Conservation (phyloP, 2,113 vertebrate genomes). For the Pachycephala philippinensis region DNA sequence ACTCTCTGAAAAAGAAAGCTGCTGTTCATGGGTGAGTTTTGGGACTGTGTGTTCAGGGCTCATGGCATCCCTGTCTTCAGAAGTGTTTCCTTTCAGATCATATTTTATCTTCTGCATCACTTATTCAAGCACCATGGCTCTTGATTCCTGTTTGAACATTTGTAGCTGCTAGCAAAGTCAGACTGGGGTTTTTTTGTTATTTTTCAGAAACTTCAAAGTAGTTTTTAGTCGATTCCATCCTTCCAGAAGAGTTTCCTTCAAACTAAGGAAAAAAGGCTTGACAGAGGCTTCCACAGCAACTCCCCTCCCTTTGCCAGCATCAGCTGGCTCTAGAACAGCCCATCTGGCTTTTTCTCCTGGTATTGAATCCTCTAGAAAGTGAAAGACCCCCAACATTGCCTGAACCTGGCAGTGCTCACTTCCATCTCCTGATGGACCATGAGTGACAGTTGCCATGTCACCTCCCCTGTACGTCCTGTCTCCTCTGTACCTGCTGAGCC, state of each 20-base stretch:
- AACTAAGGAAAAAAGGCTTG: not conserved
- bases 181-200: not conserved
- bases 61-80: not conserved
- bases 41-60: not conserved
- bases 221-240: not conserved
- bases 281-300: not conserved
- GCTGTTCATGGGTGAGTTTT: not conserved
- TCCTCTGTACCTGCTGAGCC: not conserved
- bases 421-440: not conserved
- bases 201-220: not conserved
- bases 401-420: not conserved
- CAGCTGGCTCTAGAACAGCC: not conserved
- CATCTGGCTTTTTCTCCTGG: not conserved
- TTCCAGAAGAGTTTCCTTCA: not conserved
- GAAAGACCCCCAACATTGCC: fast-evolving
- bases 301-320: not conserved
- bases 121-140: not conserved
- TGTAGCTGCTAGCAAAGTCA: not conserved
- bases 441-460: not conserved
- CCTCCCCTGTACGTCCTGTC: not conserved
- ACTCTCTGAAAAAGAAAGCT: not conserved
- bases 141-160: not conserved
- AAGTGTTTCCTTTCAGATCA: not conserved
- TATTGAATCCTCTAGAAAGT: not conserved
- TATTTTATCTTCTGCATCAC: not conserved